Evolutionary conservation across 2,797 vertebrate genomes (phyloP).

Genomic region (Linurgus olivaceus): DNA sequence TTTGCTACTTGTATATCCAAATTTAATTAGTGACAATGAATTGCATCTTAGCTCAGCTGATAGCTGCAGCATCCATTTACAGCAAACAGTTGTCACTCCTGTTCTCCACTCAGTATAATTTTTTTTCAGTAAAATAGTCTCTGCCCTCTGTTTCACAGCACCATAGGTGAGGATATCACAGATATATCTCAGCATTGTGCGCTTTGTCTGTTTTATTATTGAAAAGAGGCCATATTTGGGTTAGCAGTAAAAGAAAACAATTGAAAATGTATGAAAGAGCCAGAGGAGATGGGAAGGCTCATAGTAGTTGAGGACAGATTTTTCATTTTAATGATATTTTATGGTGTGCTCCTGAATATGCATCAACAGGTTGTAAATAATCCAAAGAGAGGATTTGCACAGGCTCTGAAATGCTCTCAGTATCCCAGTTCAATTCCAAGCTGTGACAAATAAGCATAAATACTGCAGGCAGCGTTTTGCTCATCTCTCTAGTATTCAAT

Average conservation of each 20-base stretch:
- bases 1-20: not conserved
- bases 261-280: not conserved
- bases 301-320: not conserved
- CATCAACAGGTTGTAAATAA: conserved; percentile 44
- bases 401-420: not conserved
- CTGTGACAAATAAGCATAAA: conserved; percentile 11
- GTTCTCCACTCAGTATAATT: not conserved
- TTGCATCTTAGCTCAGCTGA: not conserved
- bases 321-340: conserved; percentile 16
- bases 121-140: not conserved
- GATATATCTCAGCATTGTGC: not conserved
- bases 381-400: conserved; percentile 19
- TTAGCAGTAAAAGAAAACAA: not conserved
- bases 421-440: conserved; percentile 16
- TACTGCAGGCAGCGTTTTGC: not conserved
- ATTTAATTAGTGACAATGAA: not conserved
- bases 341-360: not conserved
- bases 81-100: not conserved
- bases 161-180: not conserved
- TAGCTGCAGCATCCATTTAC: not conserved
- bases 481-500: not conserved
- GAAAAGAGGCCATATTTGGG: not conserved
- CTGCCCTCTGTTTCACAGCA: not conserved
- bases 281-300: not conserved
- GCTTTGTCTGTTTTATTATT: not conserved